Percentiles rank a stretch among this genome's conserved stretches.
phyloP scores from a whole-genome alignment of 2,113 vertebrate species.

The Hyperopisus bebe region DNA sequence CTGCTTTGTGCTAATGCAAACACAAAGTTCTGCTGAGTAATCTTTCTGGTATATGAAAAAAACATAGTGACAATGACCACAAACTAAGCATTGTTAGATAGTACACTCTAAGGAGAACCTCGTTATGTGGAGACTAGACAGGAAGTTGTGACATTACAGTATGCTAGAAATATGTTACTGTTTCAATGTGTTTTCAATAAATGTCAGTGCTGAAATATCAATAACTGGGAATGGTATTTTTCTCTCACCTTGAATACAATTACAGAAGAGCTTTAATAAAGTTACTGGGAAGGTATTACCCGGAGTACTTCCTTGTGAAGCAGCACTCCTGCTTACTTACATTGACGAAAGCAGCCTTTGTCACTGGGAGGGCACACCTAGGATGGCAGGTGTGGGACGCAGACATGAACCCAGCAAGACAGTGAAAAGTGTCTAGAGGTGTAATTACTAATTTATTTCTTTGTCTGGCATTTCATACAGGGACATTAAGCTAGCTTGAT shows the following conservation, averaged over 20 bases:
- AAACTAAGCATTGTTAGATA: background rate
- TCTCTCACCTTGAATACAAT: background rate
- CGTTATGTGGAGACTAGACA: background rate
- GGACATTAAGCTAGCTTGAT: background rate
- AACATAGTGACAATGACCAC: background rate
- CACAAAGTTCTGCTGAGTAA: conserved; percentile 18
- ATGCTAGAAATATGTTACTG: background rate
- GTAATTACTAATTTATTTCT: conserved; percentile 42
- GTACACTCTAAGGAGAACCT: background rate
- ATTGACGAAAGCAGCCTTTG: background rate
- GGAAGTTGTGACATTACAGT: background rate
- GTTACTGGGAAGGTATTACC: background rate
- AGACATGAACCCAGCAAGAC: background rate
- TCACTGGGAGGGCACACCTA: background rate
- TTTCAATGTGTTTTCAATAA: background rate
- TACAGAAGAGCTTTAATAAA: background rate
- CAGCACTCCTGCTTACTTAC: background rate
- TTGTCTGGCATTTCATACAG: conserved; percentile 13
- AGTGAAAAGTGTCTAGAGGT: conserved; percentile 12
- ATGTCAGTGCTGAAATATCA: background rate
- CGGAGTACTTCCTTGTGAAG: background rate
- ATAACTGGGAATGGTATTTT: background rate
- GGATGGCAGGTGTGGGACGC: background rate
- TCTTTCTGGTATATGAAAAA: conserved; percentile 14
- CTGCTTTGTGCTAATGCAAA: conserved; percentile 33